These are phyloP conservation scores for Pseudomyrmex cubaensis DNA, from an alignment of 1,140 invertebrate species.

Conservation along the genomic window DNA sequence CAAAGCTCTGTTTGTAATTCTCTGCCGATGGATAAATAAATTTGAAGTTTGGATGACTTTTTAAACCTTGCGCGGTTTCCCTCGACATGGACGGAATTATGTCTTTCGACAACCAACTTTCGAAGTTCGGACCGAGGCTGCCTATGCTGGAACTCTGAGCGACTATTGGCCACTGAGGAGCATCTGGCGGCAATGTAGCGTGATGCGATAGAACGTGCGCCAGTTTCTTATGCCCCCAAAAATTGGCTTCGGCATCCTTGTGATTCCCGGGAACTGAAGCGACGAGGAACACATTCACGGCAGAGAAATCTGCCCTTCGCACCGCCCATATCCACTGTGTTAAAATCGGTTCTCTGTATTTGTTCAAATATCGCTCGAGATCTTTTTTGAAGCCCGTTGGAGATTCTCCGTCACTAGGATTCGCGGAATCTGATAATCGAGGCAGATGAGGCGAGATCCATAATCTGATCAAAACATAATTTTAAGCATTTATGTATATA, in stretches of 20 bases:
- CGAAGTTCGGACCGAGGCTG: slow-evolving; percentile 89
- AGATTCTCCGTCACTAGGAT: slow-evolving; percentile 90
- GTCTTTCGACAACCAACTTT: slow-evolving; percentile 90
- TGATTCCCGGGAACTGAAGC: slow-evolving; percentile 94
- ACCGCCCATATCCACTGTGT: slow-evolving; percentile 91
- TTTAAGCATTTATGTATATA: slow-evolving; percentile 38
- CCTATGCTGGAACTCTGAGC: slow-evolving; percentile 97
- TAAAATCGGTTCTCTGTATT: slow-evolving; percentile 90
- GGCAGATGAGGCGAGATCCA: slow-evolving; percentile 95
- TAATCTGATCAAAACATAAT: slow-evolving; percentile 70
- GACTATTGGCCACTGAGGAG: slow-evolving; percentile 88
- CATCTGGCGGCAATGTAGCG: slow-evolving; percentile 85
- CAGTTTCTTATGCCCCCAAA: slow-evolving; percentile 91
- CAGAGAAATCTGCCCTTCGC: slow-evolving; percentile 91
- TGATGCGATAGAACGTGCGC: slow-evolving; percentile 88
- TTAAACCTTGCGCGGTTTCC: slow-evolving; percentile 80
- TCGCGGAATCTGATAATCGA: slow-evolving; percentile 85
- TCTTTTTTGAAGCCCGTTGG: slow-evolving; percentile 94
- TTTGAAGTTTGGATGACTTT: slow-evolving; percentile 83
- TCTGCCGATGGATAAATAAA: slow-evolving; percentile 90
- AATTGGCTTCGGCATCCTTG: slow-evolving; percentile 84
- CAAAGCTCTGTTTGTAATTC: slow-evolving; percentile 93
- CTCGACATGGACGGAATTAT: slow-evolving; percentile 88
- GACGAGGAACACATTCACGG: slow-evolving; percentile 94
- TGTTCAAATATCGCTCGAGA: slow-evolving; percentile 92